phyloP scores from a whole-genome alignment of 2,113 vertebrate genomes.

The Boulengeromyrus knoepffleri region DNA sequence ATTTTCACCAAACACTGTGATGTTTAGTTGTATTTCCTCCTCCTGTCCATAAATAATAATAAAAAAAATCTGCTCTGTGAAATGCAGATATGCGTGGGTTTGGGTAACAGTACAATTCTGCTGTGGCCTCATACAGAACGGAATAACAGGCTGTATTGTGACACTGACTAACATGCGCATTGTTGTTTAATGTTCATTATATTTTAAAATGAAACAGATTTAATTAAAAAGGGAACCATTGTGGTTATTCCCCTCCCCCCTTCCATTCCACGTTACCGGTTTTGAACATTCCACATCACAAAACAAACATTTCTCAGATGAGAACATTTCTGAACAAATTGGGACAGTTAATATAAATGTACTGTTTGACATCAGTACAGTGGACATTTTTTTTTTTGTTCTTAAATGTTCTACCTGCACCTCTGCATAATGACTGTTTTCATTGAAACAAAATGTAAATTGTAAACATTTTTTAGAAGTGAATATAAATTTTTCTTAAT shows the following conservation, averaged over 20 bases:
- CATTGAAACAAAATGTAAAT: constrained; percentile 46
- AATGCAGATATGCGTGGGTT: constrained; percentile 28
- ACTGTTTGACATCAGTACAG: constrained; percentile 40
- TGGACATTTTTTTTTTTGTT: constrained; percentile 26
- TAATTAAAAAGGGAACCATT: constrained; percentile 40
- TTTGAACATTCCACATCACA: constrained; percentile 48
- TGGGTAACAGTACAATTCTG: constrained; percentile 49
- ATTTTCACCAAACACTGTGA: constrained; percentile 74
- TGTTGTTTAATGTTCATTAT: constrained; percentile 35
- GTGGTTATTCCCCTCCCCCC: constrained; percentile 24
- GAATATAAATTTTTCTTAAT: constrained; percentile 47
- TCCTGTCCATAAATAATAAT: constrained; percentile 24
- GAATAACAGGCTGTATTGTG: constrained; percentile 63
- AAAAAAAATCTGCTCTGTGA: constrained; percentile 19
- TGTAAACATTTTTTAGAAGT: constrained; percentile 54
- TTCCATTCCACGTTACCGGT: constrained; percentile 34
- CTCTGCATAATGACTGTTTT: constrained; percentile 25
- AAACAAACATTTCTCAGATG: constrained; percentile 20
- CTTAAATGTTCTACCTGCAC: constrained; percentile 19
- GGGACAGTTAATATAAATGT: constrained; percentile 30
- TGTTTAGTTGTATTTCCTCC: constrained; percentile 56
- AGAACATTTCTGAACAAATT: constrained; percentile 27
- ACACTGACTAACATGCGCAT: constrained; percentile 56
- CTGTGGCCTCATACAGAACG: constrained; percentile 65
- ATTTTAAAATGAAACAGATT: constrained; percentile 29